phyloP scores from a whole-genome alignment of 2,888 invertebrate genomes.

The Tiliacea citrago region DNA sequence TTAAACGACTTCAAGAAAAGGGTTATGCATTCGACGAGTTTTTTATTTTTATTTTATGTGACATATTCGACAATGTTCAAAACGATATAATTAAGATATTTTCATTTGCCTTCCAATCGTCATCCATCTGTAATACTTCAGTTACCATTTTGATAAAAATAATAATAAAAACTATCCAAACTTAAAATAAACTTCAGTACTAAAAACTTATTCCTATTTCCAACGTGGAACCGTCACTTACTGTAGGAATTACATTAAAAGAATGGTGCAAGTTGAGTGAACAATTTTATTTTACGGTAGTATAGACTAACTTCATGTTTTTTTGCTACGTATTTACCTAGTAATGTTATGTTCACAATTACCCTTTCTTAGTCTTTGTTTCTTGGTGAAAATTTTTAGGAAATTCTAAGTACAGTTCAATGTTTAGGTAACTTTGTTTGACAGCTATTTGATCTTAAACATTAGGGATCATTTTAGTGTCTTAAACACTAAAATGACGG shows the following conservation, averaged over 20 bases:
- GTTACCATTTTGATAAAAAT: neutral
- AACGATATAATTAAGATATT: neutral
- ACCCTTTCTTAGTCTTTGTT: conserved; percentile 23
- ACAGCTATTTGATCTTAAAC: neutral
- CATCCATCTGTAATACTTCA: neutral
- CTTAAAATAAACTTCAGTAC: neutral
- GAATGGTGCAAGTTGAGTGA: conserved; percentile 77
- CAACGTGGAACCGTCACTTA: conserved; percentile 71
- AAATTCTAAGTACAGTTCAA: conserved; percentile 8
- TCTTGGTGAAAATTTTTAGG: conserved; percentile 5
- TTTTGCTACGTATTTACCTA: conserved; percentile 65
- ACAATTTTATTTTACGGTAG: conserved; percentile 80
- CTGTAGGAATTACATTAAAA: conserved; percentile 79
- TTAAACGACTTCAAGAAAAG: neutral
- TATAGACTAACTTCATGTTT: conserved; percentile 70
- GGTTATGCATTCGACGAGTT: neutral
- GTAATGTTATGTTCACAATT: conserved; percentile 57
- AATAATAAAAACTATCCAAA: neutral
- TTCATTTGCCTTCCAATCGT: neutral
- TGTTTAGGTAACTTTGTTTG: conserved; percentile 1
- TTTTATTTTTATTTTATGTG: neutral
- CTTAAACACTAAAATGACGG: too few relatives aligned
- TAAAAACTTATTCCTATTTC: neutral
- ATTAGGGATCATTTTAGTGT: neutral
- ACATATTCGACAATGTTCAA: neutral